Evolutionary conservation across 2,888 invertebrate genomes (phyloP).

Genomic region (Nemotelus nigrinus): DNA sequence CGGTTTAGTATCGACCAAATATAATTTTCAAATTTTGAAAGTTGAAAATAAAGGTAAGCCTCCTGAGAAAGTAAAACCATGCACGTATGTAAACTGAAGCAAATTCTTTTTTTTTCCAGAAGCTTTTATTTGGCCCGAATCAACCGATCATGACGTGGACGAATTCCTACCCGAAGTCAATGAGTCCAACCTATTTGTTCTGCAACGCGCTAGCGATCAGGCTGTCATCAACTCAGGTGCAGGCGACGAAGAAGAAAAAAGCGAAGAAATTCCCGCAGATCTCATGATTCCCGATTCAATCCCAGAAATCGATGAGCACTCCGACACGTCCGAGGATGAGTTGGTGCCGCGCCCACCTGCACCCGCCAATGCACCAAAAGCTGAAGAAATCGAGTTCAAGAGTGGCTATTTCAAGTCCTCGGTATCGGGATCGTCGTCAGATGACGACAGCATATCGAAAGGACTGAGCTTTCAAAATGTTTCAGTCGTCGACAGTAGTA

Average conservation of each 20-base stretch:
- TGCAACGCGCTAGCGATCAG: conserved; percentile 62
- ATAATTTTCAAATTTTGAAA: conserved; percentile 60
- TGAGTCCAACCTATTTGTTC: conserved; percentile 59
- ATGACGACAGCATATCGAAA: conserved; percentile 62
- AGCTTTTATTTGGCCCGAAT: conserved; percentile 54
- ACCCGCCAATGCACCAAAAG: conserved; percentile 33
- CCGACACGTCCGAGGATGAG: conserved; percentile 59
- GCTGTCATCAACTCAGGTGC: conserved; percentile 57
- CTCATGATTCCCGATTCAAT: conserved; percentile 62
- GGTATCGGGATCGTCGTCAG: conserved; percentile 61
- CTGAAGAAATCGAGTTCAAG: conserved; percentile 58
- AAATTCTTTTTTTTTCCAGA: conserved; percentile 39
- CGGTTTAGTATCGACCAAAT: conserved; percentile 59
- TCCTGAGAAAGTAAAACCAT: not conserved
- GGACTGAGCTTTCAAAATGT: conserved; percentile 62
- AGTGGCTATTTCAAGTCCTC: conserved; percentile 62
- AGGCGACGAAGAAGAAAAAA: conserved; percentile 56
- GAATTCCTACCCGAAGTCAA: conserved; percentile 63
- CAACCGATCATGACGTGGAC: conserved; percentile 58
- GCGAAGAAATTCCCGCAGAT: conserved; percentile 63
- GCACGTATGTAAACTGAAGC: not conserved
- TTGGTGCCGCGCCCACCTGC: conserved; percentile 25
- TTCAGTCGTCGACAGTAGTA: conserved; percentile 54
- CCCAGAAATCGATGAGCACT: conserved; percentile 64
- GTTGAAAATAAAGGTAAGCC: conserved; percentile 58